A percentile compares a stretch with the other conserved stretches of the same genome.
Conservation (phyloP, 2,113 vertebrate genomes). For the Potamarius usumacintae region DNA sequence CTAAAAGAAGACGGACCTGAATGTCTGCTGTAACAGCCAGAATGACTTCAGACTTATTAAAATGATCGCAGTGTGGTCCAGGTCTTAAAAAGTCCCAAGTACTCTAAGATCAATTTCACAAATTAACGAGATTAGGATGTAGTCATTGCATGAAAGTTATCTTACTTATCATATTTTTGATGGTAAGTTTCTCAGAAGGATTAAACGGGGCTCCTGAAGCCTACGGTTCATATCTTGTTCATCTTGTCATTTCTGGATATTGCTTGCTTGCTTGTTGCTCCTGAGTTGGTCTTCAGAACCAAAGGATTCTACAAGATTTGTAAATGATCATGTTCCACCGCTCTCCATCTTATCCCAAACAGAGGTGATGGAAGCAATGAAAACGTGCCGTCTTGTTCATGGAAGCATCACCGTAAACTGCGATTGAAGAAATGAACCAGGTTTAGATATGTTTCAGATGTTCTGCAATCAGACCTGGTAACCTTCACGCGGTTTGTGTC, state of each 20-base stretch:
- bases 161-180: background rate
- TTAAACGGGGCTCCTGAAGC: background rate
- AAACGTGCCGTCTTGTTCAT: background rate
- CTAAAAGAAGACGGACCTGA: conserved; percentile 20
- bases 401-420: background rate
- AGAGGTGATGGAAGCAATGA: too few relatives aligned
- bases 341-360: background rate
- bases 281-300: background rate
- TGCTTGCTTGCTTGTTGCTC: background rate
- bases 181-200: background rate
- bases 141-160: background rate
- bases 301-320: background rate
- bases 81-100: background rate
- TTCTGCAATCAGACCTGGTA: background rate
- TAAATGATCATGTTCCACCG: background rate
- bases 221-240: background rate
- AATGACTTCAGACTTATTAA: conserved; percentile 41
- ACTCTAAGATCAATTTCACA: background rate
- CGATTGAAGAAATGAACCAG: background rate
- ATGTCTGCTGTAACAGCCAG: background rate
- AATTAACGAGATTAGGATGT: background rate
- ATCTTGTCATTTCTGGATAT: background rate
- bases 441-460: background rate
- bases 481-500: background rate
- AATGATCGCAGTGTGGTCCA: conserved; percentile 8